These are phyloP conservation scores for Notodonta dromedarius DNA, from an alignment of 2,888 invertebrate species.

Conservation along the genomic window DNA sequence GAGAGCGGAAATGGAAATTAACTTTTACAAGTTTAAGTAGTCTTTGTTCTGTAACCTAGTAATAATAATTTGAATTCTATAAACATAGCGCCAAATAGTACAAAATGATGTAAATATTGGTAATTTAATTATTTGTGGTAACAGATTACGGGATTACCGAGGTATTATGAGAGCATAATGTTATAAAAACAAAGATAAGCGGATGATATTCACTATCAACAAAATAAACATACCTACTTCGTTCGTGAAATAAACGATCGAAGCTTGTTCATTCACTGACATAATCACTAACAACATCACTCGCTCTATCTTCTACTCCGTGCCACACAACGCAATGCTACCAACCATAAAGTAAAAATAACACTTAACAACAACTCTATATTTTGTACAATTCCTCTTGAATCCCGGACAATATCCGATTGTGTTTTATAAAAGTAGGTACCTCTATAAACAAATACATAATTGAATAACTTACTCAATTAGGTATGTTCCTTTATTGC, in stretches of 20 bases:
- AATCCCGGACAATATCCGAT: constrained; percentile 2
- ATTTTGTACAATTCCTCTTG: neutral
- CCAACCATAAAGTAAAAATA: constrained; percentile 27
- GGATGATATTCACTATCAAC: constrained; percentile 1
- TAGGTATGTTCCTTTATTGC: neutral
- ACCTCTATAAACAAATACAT: neutral
- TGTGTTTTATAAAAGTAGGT: constrained; percentile 5
- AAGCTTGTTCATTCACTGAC: neutral
- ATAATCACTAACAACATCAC: constrained; percentile 2
- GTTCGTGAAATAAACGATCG: neutral
- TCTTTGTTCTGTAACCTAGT: too few species aligned
- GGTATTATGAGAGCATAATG: neutral
- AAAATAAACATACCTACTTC: neutral
- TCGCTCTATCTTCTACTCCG: constrained; percentile 15
- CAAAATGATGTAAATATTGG: too few species aligned
- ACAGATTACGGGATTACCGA: neutral
- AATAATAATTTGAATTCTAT: too few species aligned
- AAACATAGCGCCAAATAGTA: too few species aligned
- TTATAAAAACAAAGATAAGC: constrained; percentile 4
- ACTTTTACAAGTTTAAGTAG: too few species aligned
- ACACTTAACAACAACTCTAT: constrained; percentile 7
- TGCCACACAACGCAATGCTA: constrained; percentile 23
- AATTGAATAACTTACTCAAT: neutral
- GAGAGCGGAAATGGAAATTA: too few species aligned
- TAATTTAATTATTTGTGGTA: neutral